phyloP scores from a whole-genome alignment of 2,113 vertebrate genomes.

The Equus przewalskii region DNA sequence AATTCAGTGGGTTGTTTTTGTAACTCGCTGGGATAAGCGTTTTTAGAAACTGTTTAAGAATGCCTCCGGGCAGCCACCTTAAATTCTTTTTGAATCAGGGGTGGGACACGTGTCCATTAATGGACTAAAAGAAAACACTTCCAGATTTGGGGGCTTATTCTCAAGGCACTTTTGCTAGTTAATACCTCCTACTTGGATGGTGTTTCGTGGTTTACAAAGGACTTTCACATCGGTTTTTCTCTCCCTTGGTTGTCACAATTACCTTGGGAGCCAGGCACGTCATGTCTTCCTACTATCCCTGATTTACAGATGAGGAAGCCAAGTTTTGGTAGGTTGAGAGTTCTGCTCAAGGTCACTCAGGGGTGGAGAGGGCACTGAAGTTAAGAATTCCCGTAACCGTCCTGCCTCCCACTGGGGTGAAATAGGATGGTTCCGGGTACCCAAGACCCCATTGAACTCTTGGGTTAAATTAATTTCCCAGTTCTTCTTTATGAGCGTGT shows the following conservation, averaged over 20 bases:
- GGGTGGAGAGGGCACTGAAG: background rate
- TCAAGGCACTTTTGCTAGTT: background rate
- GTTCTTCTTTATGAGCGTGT: background rate
- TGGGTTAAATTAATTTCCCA: background rate
- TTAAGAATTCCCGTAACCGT: background rate
- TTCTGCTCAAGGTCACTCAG: background rate
- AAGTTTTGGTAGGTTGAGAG: background rate
- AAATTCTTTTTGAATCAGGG: background rate
- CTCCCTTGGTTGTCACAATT: background rate
- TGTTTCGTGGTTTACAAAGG: slow-evolving; percentile 13
- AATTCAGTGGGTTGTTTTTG: background rate
- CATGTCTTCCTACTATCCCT: background rate
- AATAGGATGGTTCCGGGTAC: background rate
- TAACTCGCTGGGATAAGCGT: background rate
- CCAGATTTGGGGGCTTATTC: slow-evolving; percentile 4
- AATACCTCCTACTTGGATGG: background rate
- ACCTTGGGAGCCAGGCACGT: background rate
- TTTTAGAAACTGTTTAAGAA: background rate
- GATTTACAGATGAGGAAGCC: slow-evolving; percentile 45
- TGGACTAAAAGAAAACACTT: background rate
- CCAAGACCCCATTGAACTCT: background rate
- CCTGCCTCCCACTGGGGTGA: background rate
- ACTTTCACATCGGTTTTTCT: slow-evolving; percentile 53
- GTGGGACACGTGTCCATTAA: background rate
- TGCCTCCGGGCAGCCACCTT: background rate